Conservation (phyloP, 2,888 invertebrate species). For the Microctonus hyperodae region DNA sequence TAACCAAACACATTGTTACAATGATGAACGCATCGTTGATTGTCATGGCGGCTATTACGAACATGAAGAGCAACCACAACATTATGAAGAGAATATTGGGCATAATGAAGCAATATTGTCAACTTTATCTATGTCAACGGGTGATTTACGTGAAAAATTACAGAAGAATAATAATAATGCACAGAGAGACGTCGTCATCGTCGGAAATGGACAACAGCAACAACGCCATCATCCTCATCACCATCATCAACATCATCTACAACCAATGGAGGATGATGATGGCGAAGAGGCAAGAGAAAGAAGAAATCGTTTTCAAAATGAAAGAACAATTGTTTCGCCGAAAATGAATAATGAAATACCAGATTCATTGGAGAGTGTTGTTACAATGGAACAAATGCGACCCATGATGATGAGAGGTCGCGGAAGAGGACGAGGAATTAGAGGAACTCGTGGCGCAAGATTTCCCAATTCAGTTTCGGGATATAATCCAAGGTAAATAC, state of each 20-base stretch:
- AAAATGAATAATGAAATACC: constrained; percentile 59
- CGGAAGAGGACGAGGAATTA: constrained; percentile 47
- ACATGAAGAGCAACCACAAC: constrained; percentile 42
- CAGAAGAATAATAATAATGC: constrained; percentile 47
- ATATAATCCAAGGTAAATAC: constrained; percentile 49
- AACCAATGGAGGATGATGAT: constrained; percentile 55
- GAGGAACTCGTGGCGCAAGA: constrained; percentile 52
- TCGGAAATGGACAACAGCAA: constrained; percentile 49
- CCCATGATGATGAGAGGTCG: constrained; percentile 41
- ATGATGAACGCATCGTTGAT: constrained; percentile 46
- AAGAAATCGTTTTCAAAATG: constrained; percentile 58
- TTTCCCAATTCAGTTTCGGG: constrained; percentile 46
- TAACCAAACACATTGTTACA: constrained; percentile 54
- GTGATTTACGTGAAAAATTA: constrained; percentile 57
- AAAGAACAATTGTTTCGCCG: constrained; percentile 52
- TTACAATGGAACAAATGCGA: constrained; percentile 56
- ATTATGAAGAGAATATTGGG: constrained; percentile 43
- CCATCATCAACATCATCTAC: background rate
- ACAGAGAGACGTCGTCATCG: constrained; percentile 43
- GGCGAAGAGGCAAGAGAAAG: constrained; percentile 57
- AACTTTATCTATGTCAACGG: constrained; percentile 43
- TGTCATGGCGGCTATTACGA: constrained; percentile 49
- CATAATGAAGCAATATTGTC: constrained; percentile 39
- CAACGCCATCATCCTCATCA: background rate
- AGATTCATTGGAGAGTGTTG: constrained; percentile 58